Evolutionary conservation across 2,888 invertebrate genomes (phyloP).

Genomic region (Disparrhopalites patrizii): DNA sequence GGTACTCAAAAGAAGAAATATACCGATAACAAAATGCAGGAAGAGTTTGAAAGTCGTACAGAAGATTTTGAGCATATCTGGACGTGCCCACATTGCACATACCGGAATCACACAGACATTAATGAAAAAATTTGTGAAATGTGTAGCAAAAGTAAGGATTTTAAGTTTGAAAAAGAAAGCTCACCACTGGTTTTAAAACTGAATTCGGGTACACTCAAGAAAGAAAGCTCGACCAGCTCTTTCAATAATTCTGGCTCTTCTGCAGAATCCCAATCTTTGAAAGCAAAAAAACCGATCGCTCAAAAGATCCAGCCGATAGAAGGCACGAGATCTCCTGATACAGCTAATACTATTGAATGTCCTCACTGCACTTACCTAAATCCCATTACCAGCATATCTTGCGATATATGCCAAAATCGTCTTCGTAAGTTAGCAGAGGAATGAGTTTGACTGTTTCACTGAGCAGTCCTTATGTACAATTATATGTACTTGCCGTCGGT

Average conservation of each 20-base stretch:
- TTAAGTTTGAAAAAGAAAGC: conserved; percentile 2
- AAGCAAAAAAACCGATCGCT: too few species aligned
- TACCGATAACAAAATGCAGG: not conserved
- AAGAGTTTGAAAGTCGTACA: not conserved
- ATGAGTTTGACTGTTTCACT: too few species aligned
- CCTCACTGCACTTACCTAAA: conserved; percentile 19
- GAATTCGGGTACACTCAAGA: not conserved
- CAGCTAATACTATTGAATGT: conserved; percentile 6
- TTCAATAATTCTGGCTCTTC: too few species aligned
- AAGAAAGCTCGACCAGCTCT: not conserved
- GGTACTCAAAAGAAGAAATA: not conserved
- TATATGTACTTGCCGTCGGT: too few species aligned
- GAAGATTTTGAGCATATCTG: not conserved
- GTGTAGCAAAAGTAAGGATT: conserved; percentile 25
- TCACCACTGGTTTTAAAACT: not conserved
- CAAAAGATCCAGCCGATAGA: too few species aligned
- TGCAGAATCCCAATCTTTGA: not conserved
- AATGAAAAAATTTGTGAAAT: conserved; percentile 24
- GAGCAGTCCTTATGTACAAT: too few species aligned
- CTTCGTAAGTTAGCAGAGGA: not conserved
- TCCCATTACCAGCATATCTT: not conserved
- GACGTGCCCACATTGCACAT: conserved; percentile 30
- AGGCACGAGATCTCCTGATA: not conserved
- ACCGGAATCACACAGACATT: conserved; percentile 2
- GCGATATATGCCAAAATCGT: conserved; percentile 9